These are phyloP conservation scores for Cryptoblepharus egeriae DNA, from an alignment of 2,797 vertebrate genomes.

Conservation along the genomic window DNA sequence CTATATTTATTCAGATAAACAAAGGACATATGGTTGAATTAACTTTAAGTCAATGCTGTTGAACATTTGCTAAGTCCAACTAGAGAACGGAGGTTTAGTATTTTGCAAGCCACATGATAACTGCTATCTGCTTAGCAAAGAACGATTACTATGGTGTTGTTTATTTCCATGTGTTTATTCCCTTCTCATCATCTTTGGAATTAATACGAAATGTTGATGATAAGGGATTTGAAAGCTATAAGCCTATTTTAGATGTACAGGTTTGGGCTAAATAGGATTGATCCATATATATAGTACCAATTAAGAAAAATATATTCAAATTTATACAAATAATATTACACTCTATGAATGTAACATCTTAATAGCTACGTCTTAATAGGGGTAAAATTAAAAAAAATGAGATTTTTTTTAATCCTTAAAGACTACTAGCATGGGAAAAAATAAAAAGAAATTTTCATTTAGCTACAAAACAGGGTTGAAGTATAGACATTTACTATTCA, in stretches of 20 bases:
- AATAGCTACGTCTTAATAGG: conserved; percentile 42
- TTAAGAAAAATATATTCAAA: neutral
- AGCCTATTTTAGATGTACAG: neutral
- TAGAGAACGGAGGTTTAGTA: neutral
- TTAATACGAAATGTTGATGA: conserved; percentile 19
- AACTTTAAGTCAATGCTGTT: conserved; percentile 48
- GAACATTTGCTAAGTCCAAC: too few species aligned
- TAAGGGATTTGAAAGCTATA: conserved; percentile 33
- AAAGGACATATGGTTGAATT: conserved; percentile 30
- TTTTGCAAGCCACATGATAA: neutral
- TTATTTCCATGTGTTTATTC: neutral
- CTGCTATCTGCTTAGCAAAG: conserved; percentile 31
- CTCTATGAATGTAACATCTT: conserved; percentile 9
- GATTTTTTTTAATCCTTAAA: neutral
- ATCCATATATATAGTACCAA: neutral
- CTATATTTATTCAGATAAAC: conserved; percentile 15
- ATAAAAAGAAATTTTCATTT: conserved; percentile 15
- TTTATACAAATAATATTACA: neutral
- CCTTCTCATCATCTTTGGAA: conserved; percentile 27
- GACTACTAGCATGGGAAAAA: neutral
- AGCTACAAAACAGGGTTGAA: conserved; percentile 25
- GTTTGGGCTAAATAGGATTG: conserved; percentile 61
- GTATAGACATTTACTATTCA: conserved; percentile 40
- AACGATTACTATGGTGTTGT: conserved; percentile 16
- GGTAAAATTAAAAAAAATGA: neutral